Conservation (phyloP, 1,140 invertebrate genomes). For the Conus betulinus region DNA sequence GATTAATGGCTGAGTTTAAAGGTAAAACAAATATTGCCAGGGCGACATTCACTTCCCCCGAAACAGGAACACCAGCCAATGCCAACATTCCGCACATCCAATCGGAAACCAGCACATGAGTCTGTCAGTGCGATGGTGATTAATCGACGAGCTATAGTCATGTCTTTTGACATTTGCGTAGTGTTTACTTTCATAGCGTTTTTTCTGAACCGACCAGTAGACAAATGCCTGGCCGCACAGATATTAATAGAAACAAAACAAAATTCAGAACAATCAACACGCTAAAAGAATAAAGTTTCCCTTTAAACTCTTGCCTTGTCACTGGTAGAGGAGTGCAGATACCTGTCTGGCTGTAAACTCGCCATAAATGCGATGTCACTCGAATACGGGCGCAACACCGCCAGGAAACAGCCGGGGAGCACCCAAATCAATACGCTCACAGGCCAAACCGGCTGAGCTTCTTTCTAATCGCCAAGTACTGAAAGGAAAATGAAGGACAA, state of each 20-base stretch:
- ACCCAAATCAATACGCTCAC: slow-evolving; percentile 36
- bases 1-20: too few relatives aligned
- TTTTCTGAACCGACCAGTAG: slow-evolving; percentile 32
- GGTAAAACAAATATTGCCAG: too few relatives aligned
- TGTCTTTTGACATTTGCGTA: too few relatives aligned
- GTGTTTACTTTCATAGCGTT: too few relatives aligned
- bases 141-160: too few relatives aligned
- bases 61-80: too few relatives aligned
- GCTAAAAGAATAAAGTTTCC: slow-evolving; percentile 47
- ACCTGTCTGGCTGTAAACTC: slow-evolving; percentile 50
- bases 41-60: too few relatives aligned
- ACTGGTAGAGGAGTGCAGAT: slow-evolving; percentile 56
- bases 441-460: slow-evolving; percentile 22
- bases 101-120: too few relatives aligned
- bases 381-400: slow-evolving; percentile 41
- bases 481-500: slow-evolving; percentile 61
- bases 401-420: slow-evolving; percentile 36
- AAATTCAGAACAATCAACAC: slow-evolving; percentile 54
- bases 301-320: slow-evolving; percentile 25
- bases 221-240: slow-evolving; percentile 51
- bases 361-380: slow-evolving; percentile 43
- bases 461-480: slow-evolving; percentile 23
- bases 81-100: too few relatives aligned
- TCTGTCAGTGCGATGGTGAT: too few relatives aligned
- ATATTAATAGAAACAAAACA: slow-evolving; percentile 44